Evolutionary conservation across 2,888 invertebrate genomes (phyloP).

Genomic region (Conus canariensis): DNA sequence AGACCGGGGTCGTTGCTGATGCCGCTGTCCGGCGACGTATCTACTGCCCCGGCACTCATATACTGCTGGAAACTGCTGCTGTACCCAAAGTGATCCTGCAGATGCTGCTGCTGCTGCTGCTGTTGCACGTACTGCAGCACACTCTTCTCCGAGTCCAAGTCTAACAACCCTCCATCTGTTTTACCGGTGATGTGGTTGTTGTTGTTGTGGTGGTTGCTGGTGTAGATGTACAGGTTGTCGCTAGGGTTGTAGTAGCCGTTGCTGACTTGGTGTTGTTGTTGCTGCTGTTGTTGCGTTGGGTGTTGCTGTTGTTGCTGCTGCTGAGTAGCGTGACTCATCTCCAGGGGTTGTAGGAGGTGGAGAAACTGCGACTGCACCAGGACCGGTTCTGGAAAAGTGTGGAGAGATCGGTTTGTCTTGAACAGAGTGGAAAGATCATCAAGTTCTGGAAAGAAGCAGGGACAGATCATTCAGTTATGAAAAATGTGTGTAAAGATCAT

Average conservation of each 20-base stretch:
- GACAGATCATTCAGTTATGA: too few species aligned
- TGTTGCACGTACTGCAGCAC: slow-evolving; percentile 23
- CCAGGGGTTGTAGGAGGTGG: slow-evolving; percentile 40
- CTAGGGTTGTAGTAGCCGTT: slow-evolving; percentile 37
- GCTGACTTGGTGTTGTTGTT: slow-evolving; percentile 27
- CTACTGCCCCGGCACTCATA: slow-evolving; percentile 50
- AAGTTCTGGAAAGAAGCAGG: neutral
- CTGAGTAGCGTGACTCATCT: neutral
- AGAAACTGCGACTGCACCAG: slow-evolving; percentile 39
- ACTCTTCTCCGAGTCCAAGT: slow-evolving; percentile 29
- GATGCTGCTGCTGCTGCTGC: slow-evolving; percentile 32
- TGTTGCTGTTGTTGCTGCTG: slow-evolving; percentile 30
- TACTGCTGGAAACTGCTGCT: slow-evolving; percentile 42
- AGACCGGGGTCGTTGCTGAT: slow-evolving; percentile 69
- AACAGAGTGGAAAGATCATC: neutral
- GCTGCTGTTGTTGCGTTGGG: slow-evolving; percentile 6
- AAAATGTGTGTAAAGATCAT: neutral
- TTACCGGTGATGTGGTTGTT: slow-evolving; percentile 28
- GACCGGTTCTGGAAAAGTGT: slow-evolving; percentile 27
- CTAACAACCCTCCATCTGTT: slow-evolving; percentile 24
- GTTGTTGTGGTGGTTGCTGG: slow-evolving; percentile 25
- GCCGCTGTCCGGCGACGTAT: slow-evolving; percentile 74
- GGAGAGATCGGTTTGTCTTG: neutral
- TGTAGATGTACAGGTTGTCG: slow-evolving; percentile 34
- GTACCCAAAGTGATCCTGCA: slow-evolving; percentile 47